Base-by-base conservation (phyloP, 1,140 invertebrate genomes). In the Drosophila lacteicornis region DNA sequence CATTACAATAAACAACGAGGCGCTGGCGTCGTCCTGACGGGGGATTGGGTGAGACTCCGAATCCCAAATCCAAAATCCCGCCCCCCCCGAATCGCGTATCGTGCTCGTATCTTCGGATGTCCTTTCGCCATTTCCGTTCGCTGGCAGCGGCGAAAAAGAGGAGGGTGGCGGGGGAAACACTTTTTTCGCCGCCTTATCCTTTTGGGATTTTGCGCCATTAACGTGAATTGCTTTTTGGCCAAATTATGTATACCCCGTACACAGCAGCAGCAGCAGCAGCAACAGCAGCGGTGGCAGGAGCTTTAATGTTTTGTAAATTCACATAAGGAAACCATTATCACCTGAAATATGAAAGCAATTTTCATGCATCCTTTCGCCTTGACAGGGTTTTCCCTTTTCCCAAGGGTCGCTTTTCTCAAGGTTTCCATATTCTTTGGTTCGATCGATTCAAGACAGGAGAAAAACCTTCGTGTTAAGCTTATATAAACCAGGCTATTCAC, bases 311-410 rank as follows among this genome's bases (percentile, higher is more conserved):
- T 92, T 91, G 86, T 92, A 92, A 92, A 91, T 91, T 92, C 91
- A 92, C 91, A 92, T 92, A 92, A 92, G 91, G 91, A 92, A 92
- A 88, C 91, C 83, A 92, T 92, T 92, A 92, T 82, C 91, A 92
- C 91, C 91, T 92, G 91, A 92, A 91, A 88, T 92, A 92, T 92
- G 86, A 84, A 87, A 91, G 82, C 86, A 87, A 92, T 92, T 92
- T 91, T 82, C 90, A 93, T 94, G 40, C 91, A 90, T 90, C 75
- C 86, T 86, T 84, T 90, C 63, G 36, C 30, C 56, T 65, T 58
- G 33, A 22, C 46, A 51, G 22, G 36, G 53, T 9, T 38, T 53
- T 38, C 8, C 25, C 45, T 50, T 60, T 58, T 60, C 61, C 63
- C 36, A 33, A 45, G 61, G 58, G 68, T 51, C 50, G 68, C 70